Percentiles rank a stretch among this genome's conserved stretches.
Conservation (phyloP, 2,113 vertebrate species). For the Mobula birostris region DNA sequence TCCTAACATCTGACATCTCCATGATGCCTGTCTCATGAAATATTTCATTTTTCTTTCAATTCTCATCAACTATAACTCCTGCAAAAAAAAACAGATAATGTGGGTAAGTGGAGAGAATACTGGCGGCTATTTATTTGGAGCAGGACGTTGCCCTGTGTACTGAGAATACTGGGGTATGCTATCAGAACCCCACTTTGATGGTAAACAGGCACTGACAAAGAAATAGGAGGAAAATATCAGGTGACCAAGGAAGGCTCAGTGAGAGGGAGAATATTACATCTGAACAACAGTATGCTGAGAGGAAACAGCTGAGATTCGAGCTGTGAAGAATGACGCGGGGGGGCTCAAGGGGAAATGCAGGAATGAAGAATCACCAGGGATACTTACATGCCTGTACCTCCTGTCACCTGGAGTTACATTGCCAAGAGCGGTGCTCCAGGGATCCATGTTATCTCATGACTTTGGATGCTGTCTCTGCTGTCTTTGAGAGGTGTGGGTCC, state of each 20-base stretch:
- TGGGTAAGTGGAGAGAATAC: neutral
- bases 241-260: neutral
- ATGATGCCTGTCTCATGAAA: neutral
- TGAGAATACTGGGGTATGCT: neutral
- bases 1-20: neutral
- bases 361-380: neutral
- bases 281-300: neutral
- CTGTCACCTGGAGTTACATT: too few species aligned
- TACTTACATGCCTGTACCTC: neutral
- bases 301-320: neutral
- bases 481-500: too few species aligned
- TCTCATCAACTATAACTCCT: neutral
- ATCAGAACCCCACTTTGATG: neutral
- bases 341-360: neutral
- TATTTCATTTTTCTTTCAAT: neutral
- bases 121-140: neutral
- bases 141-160: neutral
- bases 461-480: too few species aligned
- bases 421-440: too few species aligned
- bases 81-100: neutral
- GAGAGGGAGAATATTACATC: neutral
- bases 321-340: neutral
- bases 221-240: neutral
- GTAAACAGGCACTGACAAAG: neutral
- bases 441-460: too few species aligned